These are phyloP conservation scores for Lydus trimaculatus DNA, from an alignment of 2,888 invertebrate species.

Conservation along the genomic window DNA sequence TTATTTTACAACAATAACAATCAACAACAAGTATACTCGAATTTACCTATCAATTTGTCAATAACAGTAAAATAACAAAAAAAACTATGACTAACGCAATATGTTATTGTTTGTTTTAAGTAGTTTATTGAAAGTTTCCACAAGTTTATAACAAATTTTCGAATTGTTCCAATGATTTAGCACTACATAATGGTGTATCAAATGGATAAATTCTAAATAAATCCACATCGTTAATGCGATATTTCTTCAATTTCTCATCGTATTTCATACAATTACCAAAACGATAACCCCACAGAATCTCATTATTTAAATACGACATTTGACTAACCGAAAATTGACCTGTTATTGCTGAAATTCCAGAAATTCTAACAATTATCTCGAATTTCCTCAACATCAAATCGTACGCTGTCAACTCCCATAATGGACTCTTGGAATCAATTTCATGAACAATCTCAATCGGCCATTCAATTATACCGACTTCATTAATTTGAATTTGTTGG, in stretches of 20 bases:
- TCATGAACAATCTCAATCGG: no score
- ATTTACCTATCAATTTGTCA: background rate
- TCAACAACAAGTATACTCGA: background rate
- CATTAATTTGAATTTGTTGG: no score
- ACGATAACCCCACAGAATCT: constrained; percentile 84
- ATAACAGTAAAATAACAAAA: background rate
- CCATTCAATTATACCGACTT: no score
- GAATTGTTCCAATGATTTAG: constrained; percentile 51
- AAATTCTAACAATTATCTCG: constrained; percentile 77
- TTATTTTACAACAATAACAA: background rate
- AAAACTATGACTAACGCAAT: background rate
- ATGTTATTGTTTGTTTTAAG: background rate
- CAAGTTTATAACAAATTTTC: background rate
- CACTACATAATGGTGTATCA: constrained; percentile 45
- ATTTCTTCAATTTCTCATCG: constrained; percentile 67
- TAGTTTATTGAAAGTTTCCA: background rate
- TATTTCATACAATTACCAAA: constrained; percentile 64
- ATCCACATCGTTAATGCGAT: constrained; percentile 67
- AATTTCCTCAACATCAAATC: constrained; percentile 64
- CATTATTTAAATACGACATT: constrained; percentile 77
- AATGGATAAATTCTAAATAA: constrained; percentile 72
- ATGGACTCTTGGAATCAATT: no score
- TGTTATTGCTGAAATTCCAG: constrained; percentile 79
- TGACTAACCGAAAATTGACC: constrained; percentile 73
- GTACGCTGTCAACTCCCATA: background rate